Percentiles rank a stretch among this genome's conserved stretches.
Conservation (phyloP, 2,797 vertebrate species). For the Brachyrhaphis roseni region DNA sequence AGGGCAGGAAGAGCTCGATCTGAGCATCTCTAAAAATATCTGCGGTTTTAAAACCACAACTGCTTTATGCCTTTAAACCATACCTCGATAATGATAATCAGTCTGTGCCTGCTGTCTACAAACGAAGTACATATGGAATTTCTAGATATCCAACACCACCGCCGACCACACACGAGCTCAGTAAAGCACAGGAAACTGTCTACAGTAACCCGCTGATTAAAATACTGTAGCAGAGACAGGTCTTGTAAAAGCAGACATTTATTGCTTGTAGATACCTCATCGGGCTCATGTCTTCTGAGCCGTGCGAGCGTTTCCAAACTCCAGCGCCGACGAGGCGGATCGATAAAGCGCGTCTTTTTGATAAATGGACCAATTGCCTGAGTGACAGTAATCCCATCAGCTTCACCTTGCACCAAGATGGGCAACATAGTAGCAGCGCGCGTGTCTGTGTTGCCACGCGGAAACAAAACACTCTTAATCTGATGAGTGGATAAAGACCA, state of each 20-base stretch:
- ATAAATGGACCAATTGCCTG: conserved; percentile 81
- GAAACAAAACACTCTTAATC: conserved; percentile 65
- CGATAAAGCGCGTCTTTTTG: conserved; percentile 77
- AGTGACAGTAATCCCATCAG: conserved; percentile 79
- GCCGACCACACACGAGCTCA: not conserved
- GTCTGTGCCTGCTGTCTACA: not conserved
- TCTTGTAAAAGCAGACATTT: conserved; percentile 77
- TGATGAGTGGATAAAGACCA: conserved; percentile 52
- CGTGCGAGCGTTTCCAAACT: conserved; percentile 67
- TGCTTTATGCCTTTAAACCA: not conserved
- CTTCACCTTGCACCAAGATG: conserved; percentile 66
- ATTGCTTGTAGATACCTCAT: conserved; percentile 76
- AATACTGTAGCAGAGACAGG: conserved; percentile 64
- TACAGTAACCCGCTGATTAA: conserved; percentile 65
- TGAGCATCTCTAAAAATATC: not conserved
- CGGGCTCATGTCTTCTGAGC: conserved; percentile 71
- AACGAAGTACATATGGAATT: not conserved
- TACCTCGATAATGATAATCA: not conserved
- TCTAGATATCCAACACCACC: not conserved
- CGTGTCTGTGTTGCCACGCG: conserved; percentile 41
- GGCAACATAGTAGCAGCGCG: conserved; percentile 60
- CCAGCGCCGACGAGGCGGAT: conserved; percentile 72
- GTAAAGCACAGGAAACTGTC: conserved; percentile 3
- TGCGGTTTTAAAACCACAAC: not conserved
- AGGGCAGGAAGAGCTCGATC: not conserved